A percentile compares a stretch with the other conserved stretches of the same genome.
These are phyloP conservation scores for Pristionchus exspectatus DNA, from an alignment of 2,888 invertebrate species.

Conservation along the genomic window DNA sequence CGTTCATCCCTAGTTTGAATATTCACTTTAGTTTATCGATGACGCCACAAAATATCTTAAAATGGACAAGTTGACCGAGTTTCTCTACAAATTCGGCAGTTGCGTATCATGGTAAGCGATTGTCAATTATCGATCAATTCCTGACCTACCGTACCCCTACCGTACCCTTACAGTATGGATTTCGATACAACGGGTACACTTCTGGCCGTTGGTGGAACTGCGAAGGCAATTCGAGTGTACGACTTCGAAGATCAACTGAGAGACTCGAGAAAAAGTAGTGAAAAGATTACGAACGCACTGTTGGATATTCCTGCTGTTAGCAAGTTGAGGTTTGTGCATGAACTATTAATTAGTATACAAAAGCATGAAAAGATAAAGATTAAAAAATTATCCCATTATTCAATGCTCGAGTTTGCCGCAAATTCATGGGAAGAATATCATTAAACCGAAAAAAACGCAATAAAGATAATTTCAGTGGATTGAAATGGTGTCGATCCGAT, in stretches of 20 bases:
- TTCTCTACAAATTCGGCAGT: constrained; percentile 18
- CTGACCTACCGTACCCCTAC: neutral
- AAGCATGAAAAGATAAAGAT: no score
- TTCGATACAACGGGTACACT: constrained; percentile 6
- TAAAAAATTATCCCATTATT: no score
- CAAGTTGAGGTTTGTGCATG: neutral
- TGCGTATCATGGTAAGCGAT: neutral
- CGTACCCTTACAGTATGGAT: neutral
- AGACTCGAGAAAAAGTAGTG: neutral
- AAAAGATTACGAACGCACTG: neutral
- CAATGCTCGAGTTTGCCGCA: no score
- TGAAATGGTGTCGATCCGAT: neutral
- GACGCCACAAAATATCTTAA: neutral
- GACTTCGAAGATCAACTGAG: constrained; percentile 26
- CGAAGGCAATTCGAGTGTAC: neutral
- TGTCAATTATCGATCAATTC: neutral
- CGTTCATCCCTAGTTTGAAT: neutral
- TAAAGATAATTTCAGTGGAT: neutral
- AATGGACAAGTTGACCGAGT: constrained; percentile 36
- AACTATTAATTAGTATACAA: no score
- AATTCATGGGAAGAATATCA: no score
- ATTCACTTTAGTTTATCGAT: neutral
- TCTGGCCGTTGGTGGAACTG: constrained; percentile 15
- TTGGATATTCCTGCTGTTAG: neutral
- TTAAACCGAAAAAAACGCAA: neutral